Percentiles rank a stretch among this genome's conserved stretches.
These are phyloP conservation scores for Protophormia terraenovae DNA, from an alignment of 2,888 invertebrate species.

Conservation along the genomic window DNA sequence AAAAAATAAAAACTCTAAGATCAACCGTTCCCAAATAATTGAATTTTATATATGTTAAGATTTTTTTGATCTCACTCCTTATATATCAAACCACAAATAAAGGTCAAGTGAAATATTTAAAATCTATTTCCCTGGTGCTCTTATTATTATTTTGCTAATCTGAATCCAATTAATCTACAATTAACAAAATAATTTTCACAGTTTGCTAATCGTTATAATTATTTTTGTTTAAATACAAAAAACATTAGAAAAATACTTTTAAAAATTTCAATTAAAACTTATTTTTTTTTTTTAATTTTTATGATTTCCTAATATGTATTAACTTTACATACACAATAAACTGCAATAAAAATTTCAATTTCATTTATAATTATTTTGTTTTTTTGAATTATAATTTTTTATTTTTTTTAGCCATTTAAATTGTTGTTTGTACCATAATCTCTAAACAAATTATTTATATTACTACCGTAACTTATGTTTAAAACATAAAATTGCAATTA, in stretches of 20 bases:
- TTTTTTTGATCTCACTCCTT: too few species aligned
- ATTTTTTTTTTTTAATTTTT: neutral
- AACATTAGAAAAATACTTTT: constrained; percentile 6
- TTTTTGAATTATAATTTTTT: neutral
- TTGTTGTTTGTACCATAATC: neutral
- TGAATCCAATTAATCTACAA: neutral
- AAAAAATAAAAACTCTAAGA: too few species aligned
- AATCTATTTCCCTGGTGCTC: too few species aligned
- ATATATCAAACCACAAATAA: too few species aligned
- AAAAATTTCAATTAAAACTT: neutral
- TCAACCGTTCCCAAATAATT: too few species aligned
- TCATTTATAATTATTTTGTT: constrained; percentile 36
- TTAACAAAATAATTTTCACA: neutral
- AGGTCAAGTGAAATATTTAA: too few species aligned
- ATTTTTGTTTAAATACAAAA: constrained; percentile 6
- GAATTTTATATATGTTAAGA: too few species aligned
- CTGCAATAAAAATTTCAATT: neutral
- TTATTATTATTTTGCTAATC: too few species aligned
- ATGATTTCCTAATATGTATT: neutral
- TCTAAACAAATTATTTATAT: constrained; percentile 42
- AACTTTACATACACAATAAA: neutral
- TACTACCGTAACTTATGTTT: constrained; percentile 40
- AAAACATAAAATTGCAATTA: constrained; percentile 63
- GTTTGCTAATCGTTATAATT: too few species aligned
- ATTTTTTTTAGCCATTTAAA: too few species aligned